These are phyloP conservation scores for Thereva unica DNA, from an alignment of 2,888 invertebrate genomes.

Conservation along the genomic window DNA sequence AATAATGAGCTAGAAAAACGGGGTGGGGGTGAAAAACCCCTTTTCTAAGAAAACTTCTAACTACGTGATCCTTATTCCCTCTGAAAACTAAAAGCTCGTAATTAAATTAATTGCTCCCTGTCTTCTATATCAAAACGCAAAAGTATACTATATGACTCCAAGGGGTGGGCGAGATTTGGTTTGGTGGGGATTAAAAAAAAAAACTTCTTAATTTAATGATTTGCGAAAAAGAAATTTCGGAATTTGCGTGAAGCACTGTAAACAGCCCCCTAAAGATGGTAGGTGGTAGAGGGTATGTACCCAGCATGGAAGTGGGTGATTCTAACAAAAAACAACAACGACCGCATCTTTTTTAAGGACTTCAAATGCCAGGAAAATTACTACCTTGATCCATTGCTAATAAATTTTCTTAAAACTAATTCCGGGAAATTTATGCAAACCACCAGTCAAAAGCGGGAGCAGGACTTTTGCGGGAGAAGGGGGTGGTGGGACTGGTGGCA, in stretches of 20 bases:
- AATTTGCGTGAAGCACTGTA: neutral
- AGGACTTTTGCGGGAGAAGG: neutral
- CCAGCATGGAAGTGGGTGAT: no score
- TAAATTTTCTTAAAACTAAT: conserved; percentile 32
- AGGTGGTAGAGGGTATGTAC: no score
- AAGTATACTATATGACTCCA: no score
- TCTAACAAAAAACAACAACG: no score
- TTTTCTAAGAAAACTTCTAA: no score
- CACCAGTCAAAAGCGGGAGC: conserved; percentile 3
- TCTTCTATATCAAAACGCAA: conserved; percentile 11
- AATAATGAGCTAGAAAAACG: neutral
- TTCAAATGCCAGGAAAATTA: conserved; percentile 9
- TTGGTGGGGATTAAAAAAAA: neutral
- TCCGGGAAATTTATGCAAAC: conserved; percentile 30
- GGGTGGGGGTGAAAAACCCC: neutral
- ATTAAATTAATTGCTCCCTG: conserved; percentile 28
- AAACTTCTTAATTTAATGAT: conserved; percentile 25
- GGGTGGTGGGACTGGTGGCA: conserved; percentile 1
- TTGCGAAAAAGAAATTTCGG: conserved; percentile 27
- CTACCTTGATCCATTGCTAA: conserved; percentile 29
- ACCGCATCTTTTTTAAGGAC: no score
- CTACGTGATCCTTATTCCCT: no score
- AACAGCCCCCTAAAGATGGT: no score
- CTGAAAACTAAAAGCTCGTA: conserved; percentile 13
- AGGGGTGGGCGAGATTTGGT: neutral